Conservation (phyloP, 92 coral and sea anemone genomes). For the Heteractis magnifica region DNA sequence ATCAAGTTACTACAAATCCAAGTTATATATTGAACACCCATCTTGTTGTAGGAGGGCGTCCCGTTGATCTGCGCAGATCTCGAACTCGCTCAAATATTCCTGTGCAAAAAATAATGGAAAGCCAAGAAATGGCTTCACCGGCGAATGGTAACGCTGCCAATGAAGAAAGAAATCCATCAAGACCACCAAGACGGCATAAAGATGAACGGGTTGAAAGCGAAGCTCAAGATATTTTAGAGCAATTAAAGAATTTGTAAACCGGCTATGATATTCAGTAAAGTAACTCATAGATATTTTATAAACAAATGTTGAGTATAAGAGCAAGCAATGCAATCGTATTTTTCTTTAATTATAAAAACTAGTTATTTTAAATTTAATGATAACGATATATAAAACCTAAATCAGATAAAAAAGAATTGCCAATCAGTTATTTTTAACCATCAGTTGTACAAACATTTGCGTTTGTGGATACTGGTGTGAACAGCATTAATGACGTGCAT, state of each 20-base stretch:
- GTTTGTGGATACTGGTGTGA: not conserved
- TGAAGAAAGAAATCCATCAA: constrained; percentile 57
- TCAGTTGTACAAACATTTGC: not conserved
- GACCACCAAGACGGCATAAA: constrained; percentile 71
- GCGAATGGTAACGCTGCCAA: constrained; percentile 54
- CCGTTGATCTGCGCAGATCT: constrained; percentile 83
- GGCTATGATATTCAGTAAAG: not conserved
- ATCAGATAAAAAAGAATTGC: not conserved
- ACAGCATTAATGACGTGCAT: not conserved
- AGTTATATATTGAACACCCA: not conserved
- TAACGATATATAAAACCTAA: not conserved
- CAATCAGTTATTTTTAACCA: not conserved
- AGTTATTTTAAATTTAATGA: not conserved
- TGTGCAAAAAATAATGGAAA: constrained; percentile 78
- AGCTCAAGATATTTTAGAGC: constrained; percentile 78
- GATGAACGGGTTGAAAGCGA: constrained; percentile 67
- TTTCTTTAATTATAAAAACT: not conserved
- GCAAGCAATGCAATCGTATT: not conserved
- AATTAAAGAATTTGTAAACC: constrained; percentile 69
- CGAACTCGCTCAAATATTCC: constrained; percentile 97
- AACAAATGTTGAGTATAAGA: not conserved
- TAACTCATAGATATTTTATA: not conserved
- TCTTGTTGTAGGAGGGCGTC: constrained; percentile 63
- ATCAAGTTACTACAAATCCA: no score
- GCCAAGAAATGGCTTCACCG: constrained; percentile 50